Conservation (phyloP, 2,797 vertebrate species). For the Pangasius macronema region DNA sequence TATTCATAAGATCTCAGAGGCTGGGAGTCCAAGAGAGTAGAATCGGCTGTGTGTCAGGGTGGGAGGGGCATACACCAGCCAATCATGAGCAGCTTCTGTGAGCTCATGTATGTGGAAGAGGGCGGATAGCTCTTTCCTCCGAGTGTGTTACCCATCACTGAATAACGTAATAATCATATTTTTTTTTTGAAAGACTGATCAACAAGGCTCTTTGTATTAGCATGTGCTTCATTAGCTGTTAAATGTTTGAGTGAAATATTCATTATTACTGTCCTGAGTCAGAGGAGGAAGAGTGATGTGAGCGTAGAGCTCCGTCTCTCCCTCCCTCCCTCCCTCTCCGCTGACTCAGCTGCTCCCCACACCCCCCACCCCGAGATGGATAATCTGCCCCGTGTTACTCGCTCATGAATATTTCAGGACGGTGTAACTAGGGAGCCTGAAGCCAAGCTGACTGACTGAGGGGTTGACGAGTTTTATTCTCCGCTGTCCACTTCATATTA, state of each 20-base stretch:
- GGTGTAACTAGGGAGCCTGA: constrained; percentile 63
- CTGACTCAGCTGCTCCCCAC: constrained; percentile 28
- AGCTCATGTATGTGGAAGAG: background rate
- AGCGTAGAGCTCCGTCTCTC: background rate
- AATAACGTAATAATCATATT: background rate
- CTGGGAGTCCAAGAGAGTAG: background rate
- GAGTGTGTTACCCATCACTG: background rate
- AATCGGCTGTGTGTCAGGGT: background rate
- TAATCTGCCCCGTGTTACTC: constrained; percentile 74
- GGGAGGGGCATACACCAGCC: background rate
- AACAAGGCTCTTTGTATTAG: background rate
- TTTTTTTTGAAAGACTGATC: background rate
- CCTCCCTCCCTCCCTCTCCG: background rate
- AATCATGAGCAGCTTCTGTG: background rate
- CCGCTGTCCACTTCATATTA: constrained; percentile 33
- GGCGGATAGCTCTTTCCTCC: background rate
- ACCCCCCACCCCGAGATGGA: constrained; percentile 64
- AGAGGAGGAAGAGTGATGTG: background rate
- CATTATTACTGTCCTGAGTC: background rate
- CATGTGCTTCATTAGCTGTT: background rate
- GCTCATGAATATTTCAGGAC: constrained; percentile 79
- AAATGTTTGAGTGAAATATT: background rate
- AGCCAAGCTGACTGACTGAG: constrained; percentile 76
- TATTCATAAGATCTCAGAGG: background rate
- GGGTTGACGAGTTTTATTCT: constrained; percentile 49